Evolutionary conservation across 2,797 vertebrate genomes (phyloP).

Genomic region (Spatula clypeata): DNA sequence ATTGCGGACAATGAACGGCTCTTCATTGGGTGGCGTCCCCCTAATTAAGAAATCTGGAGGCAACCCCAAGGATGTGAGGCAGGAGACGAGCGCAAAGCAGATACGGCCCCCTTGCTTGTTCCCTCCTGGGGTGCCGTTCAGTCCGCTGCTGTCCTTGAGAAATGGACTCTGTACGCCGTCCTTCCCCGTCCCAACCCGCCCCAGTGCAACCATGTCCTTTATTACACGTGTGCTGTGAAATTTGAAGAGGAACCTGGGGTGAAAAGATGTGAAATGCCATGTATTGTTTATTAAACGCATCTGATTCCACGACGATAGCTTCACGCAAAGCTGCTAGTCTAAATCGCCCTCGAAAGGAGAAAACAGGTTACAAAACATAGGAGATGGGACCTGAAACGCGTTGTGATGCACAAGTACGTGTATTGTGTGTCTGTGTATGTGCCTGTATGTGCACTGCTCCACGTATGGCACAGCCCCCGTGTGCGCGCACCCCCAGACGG

Average conservation of each 20-base stretch:
- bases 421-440: accelerated
- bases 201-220: not conserved
- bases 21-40: conserved; percentile 21
- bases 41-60: conserved; percentile 60
- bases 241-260: not conserved
- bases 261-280: not conserved
- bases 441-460: accelerated
- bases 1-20: conserved; percentile 51
- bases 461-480: not conserved
- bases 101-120: conserved; percentile 54
- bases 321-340: not conserved
- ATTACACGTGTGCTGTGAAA: not conserved
- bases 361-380: not conserved
- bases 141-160: not conserved
- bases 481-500: not conserved
- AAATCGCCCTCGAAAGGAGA: not conserved
- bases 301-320: not conserved
- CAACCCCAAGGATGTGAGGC: conserved; percentile 1
- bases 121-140: not conserved
- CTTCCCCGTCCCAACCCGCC: not conserved
- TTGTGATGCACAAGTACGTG: not conserved
- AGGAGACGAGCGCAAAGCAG: not conserved
- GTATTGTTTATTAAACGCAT: not conserved
- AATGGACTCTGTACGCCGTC: not conserved
- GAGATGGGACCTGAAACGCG: not conserved